Conservation (phyloP, 1,140 invertebrate genomes). For the Phymorhynchus buccinoides region DNA sequence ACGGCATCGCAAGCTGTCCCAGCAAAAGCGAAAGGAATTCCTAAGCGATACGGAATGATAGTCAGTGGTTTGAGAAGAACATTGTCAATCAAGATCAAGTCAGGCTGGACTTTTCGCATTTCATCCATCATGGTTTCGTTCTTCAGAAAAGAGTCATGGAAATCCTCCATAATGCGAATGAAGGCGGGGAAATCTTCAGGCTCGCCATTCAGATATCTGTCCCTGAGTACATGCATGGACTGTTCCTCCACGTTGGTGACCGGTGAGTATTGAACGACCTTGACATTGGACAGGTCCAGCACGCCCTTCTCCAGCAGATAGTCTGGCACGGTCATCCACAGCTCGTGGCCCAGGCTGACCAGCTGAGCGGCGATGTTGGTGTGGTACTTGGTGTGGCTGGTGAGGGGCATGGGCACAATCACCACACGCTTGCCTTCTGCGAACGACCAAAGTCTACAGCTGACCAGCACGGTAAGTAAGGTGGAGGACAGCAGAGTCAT, state of each 20-base stretch:
- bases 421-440: constrained; percentile 32
- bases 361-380: constrained; percentile 29
- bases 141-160: constrained; percentile 9
- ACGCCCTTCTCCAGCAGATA: not conserved
- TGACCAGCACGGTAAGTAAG: not conserved
- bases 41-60: constrained; percentile 41
- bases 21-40: constrained; percentile 37
- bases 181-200: not conserved
- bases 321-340: constrained; percentile 30
- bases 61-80: constrained; percentile 8
- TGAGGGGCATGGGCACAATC: constrained; percentile 22
- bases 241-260: constrained; percentile 10
- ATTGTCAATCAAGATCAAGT: constrained; percentile 33
- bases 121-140: constrained; percentile 16
- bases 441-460: no score
- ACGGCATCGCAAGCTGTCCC: constrained; percentile 11
- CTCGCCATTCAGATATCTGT: constrained; percentile 21
- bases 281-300: constrained; percentile 2
- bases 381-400: constrained; percentile 39
- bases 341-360: constrained; percentile 31
- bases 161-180: constrained; percentile 10
- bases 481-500: not conserved
- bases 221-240: not conserved
- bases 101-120: not conserved
- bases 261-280: constrained; percentile 26